A percentile compares a stretch with the other conserved stretches of the same genome.
These are phyloP conservation scores for Brachionus koreanus DNA, from an alignment of 1,140 invertebrate genomes.

Conservation along the genomic window DNA sequence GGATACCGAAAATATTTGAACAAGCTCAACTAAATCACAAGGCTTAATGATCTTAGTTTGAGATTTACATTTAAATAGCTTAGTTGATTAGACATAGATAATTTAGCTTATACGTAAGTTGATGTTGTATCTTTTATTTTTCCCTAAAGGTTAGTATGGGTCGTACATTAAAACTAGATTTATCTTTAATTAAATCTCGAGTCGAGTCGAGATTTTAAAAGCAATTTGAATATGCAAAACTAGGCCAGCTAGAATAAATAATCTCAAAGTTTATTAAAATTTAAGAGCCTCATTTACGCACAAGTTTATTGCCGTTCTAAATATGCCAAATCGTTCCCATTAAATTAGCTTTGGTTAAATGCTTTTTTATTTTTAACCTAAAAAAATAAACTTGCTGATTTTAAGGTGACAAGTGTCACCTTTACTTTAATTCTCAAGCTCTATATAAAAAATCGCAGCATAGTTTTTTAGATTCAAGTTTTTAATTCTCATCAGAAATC, in stretches of 20 bases:
- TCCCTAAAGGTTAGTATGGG: not conserved
- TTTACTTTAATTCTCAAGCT: not conserved
- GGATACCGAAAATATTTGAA: conserved; percentile 7
- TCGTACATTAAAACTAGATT: not conserved
- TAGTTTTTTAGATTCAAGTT: not conserved
- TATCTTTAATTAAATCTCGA: not conserved
- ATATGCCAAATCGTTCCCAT: not conserved
- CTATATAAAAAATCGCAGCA: not conserved
- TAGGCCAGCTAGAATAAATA: conserved; percentile 6
- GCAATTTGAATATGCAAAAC: not conserved
- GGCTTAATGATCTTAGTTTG: conserved; percentile 25
- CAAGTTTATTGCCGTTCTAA: not conserved
- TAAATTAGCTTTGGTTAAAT: not conserved
- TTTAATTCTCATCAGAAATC: not conserved
- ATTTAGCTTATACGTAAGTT: not conserved
- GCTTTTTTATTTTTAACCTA: not conserved
- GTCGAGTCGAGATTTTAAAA: not conserved
- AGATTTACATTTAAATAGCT: conserved; percentile 28
- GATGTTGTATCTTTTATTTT: not conserved
- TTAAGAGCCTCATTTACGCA: not conserved
- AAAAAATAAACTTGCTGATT: not conserved
- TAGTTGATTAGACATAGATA: not conserved
- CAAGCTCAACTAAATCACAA: not conserved
- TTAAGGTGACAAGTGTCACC: not conserved
- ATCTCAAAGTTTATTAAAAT: conserved; percentile 10